These are phyloP conservation scores for Chydorus sphaericus DNA, from an alignment of 2,888 invertebrate genomes.

Conservation along the genomic window DNA sequence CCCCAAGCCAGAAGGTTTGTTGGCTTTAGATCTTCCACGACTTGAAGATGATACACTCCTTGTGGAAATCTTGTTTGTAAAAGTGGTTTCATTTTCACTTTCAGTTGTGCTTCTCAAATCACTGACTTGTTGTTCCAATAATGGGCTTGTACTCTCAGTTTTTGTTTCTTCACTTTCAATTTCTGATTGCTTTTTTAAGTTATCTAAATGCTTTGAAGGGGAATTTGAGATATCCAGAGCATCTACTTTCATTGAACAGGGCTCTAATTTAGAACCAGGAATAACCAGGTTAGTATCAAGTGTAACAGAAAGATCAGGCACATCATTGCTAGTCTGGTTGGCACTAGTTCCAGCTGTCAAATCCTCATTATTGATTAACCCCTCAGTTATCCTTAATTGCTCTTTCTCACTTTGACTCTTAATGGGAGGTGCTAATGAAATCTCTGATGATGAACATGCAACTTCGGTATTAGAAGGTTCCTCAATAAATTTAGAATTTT, in stretches of 20 bases:
- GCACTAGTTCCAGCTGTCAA: not conserved
- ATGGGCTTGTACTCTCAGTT: not conserved
- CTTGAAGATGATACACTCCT: not conserved
- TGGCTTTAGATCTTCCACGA: not conserved
- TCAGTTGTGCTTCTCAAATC: not conserved
- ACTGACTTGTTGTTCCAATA: not conserved
- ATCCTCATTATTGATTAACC: not conserved
- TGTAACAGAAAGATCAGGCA: not conserved
- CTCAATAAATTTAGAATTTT: not conserved
- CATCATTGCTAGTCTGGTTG: not conserved
- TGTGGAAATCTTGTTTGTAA: not conserved
- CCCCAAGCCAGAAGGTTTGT: constrained; percentile 5
- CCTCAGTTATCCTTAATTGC: too few species aligned
- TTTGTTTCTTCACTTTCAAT: not conserved
- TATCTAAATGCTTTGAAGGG: not conserved
- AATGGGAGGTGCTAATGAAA: too few species aligned
- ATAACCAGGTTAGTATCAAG: not conserved
- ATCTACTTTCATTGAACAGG: not conserved
- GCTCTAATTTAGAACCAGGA: not conserved
- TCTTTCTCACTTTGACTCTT: too few species aligned
- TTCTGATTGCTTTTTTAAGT: not conserved
- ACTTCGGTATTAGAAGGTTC: not conserved
- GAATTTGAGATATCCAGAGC: not conserved
- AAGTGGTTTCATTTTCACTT: not conserved
- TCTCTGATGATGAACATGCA: too few species aligned